phyloP scores from a whole-genome alignment of 1,140 invertebrate genomes.

The Anadara kagoshimensis region DNA sequence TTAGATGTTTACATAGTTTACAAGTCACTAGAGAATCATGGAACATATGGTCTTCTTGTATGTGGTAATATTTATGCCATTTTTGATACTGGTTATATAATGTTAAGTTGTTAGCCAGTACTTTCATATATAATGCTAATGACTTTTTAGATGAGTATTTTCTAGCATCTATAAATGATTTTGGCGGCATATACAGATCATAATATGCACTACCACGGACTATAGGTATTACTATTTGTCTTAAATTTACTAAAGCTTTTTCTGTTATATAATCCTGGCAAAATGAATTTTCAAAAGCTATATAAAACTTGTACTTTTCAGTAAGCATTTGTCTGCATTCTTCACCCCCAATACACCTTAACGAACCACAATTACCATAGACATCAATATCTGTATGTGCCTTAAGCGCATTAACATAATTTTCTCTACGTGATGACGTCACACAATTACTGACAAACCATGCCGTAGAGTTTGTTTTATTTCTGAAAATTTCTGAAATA shows the following conservation, averaged over 20 bases:
- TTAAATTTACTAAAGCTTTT: background rate
- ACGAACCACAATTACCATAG: slow-evolving; percentile 8
- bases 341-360: background rate
- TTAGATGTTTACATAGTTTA: background rate
- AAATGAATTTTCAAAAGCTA: slow-evolving; percentile 7
- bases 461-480: background rate
- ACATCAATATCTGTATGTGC: background rate
- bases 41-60: background rate
- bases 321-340: background rate
- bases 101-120: background rate
- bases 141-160: background rate
- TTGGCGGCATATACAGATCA: background rate
- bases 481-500: background rate
- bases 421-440: background rate
- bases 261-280: slow-evolving; percentile 10
- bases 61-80: background rate
- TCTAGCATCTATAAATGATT: slow-evolving; percentile 1
- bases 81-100: background rate
- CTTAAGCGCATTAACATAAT: background rate
- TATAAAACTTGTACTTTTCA: background rate
- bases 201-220: background rate
- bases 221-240: background rate
- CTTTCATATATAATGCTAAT: background rate
- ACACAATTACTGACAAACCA: slow-evolving; percentile 4
- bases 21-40: background rate